Evolutionary conservation across 2,888 invertebrate genomes (phyloP), one percentile per base, ranked within the genome.

Genomic region (Meloe dianella): DNA sequence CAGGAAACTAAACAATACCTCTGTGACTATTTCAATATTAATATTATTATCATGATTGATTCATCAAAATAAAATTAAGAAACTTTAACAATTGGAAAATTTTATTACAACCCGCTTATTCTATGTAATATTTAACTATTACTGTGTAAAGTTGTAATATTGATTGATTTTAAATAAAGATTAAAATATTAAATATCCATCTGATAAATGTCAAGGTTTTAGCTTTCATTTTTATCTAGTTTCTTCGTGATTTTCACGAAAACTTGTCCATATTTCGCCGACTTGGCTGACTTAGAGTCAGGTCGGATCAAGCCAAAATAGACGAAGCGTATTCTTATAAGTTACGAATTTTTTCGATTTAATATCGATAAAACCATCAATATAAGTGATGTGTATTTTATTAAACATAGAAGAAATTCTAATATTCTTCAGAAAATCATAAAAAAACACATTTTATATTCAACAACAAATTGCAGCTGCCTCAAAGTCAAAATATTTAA

Each of bases 1-100:
- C 60, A 60, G 59, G 64, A 64, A 64, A 64, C 47, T 51, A 51
- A 59, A 60, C 64, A 57, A 47, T 47, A 20, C 20, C 47, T 41
- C 41, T 20, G 17, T 41, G 17, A 17, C n/a, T 5, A 3, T 5
- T 41, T 3, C 17, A 41, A 41, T 41, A 17, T 41, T 41, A 41
- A 17, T n/a, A 41, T 2, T 41, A 41, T 17, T 41, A 17, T 2
- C 17, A 35, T 35, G 12, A 35, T 35, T 35, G 12, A 4, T 14
- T 35, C 35, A 12, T 4, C n/a, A n/a, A n/a, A n/a, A n/a, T n/a
- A n/a, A n/a, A 4, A 35, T 35, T 10, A 35, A 3, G 4, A 35
- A 35, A 12, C 17, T 2, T 41, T 8, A 0, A 41, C 5, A 41
- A n/a, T 41, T 41, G 2, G 17, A 41, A 17, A 14, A 35, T 35